Evolutionary conservation across 2,888 invertebrate species (phyloP), one percentile per base, ranked within the genome.

Genomic region (Plebejus melissa): DNA sequence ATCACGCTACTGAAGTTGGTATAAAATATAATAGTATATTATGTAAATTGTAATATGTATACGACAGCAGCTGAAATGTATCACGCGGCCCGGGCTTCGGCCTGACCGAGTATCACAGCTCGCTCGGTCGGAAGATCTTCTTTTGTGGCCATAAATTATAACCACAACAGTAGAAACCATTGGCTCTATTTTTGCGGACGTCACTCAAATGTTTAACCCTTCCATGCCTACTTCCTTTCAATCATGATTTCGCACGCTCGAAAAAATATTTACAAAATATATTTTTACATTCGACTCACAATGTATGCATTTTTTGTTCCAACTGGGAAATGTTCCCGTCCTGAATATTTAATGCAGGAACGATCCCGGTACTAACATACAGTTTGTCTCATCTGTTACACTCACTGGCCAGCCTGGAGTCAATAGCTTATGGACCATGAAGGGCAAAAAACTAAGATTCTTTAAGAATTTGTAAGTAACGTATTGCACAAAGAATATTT

Each of bases 301-400:
- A 46, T 50, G n/a, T 70, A 70, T 70, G 71, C 71, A 65, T 65
- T 65, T 71, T 38, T 71, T 22, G 3, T 13, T 41, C 22, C 71
- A 28, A 22, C 46, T 71, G 46, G 46, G 4, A 28, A 71, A 71
- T 41, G 32, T 65, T 32, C 13, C 36, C 32, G n/a, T 54, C 13
- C 54, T 32, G 72, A 72, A 72, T 72, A 72, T 72, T 72, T 72
- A 6, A 50, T 54, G 3, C 9, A 13, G 16, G 11, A 71, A 71
- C 22, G 22, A 69, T 69, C 72, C 50, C 72, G 32, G 70, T 65
- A 41, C 22, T 71, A 46, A 72, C 32, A 5, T 4, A 72, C 72
- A 54, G 71, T 16, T 72, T 32, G 28, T 54, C 54, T 72, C 54
- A 54, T 54, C 32, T n/a, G 13, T 32, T 72, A n/a, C 28, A 72